A percentile compares a stretch with the other conserved stretches of the same genome.
phyloP scores from a whole-genome alignment of 2,113 vertebrate species.

The Thomomys bottae region DNA sequence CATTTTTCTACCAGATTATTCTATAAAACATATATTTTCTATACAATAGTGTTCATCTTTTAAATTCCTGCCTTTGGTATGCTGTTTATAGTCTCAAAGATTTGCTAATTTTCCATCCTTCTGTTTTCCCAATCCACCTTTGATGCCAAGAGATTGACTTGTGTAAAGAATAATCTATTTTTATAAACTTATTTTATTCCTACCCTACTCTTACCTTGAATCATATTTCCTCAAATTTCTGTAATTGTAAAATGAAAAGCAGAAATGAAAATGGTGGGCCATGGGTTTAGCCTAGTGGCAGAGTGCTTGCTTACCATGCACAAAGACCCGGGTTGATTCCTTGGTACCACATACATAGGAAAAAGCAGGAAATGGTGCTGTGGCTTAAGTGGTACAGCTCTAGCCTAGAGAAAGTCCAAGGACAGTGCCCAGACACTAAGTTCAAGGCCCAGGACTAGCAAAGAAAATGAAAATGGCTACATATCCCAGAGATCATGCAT shows the following conservation, averaged over 20 bases:
- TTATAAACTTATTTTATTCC: not conserved
- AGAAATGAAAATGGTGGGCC: not conserved
- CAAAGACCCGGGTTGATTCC: too few species aligned
- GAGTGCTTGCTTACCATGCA: too few species aligned
- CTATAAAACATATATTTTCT: not conserved
- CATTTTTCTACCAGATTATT: conserved; percentile 24
- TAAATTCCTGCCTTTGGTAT: not conserved
- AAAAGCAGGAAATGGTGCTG: too few species aligned
- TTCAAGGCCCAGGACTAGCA: too few species aligned
- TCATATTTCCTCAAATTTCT: conserved; percentile 23
- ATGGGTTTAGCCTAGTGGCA: too few species aligned
- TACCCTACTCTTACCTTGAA: not conserved
- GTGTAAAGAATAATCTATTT: conserved; percentile 3
- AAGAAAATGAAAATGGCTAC: not conserved
- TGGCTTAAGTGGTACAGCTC: too few species aligned
- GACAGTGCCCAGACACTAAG: too few species aligned
- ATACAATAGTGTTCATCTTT: not conserved
- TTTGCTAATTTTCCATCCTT: not conserved
- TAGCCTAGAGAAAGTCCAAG: too few species aligned
- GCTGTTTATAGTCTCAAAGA: not conserved
- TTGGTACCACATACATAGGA: too few species aligned
- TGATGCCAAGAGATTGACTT: conserved; percentile 42
- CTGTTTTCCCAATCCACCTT: not conserved
- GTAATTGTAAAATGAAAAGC: conserved; percentile 1
- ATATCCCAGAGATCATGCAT: not conserved